These are phyloP conservation scores for Goniozus legneri DNA, from an alignment of 1,140 invertebrate species.

Conservation along the genomic window DNA sequence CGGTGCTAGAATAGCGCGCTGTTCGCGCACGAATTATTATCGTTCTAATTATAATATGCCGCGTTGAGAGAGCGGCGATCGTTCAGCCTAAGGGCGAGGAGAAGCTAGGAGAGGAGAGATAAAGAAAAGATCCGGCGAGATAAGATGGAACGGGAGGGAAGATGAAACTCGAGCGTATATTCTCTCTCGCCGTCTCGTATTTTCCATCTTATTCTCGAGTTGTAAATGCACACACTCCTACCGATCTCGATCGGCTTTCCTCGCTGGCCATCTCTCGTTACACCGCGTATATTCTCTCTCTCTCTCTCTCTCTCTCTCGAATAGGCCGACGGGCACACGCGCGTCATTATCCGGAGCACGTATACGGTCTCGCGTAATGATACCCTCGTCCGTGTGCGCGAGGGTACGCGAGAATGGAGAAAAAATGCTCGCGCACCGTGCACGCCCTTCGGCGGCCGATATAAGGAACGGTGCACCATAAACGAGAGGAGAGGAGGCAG, in stretches of 20 bases:
- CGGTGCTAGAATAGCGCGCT: too few species aligned
- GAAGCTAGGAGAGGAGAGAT: too few species aligned
- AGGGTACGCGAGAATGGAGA: conserved; percentile 17
- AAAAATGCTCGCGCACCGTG: conserved; percentile 3
- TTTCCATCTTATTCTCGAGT: too few species aligned
- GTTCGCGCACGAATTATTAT: conserved; percentile 10
- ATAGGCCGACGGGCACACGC: conserved; percentile 16
- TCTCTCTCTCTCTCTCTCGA: conserved; percentile 10
- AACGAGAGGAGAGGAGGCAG: conserved; percentile 4
- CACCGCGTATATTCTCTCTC: conserved; percentile 1
- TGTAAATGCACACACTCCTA: too few species aligned
- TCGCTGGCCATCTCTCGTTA: conserved; percentile 4
- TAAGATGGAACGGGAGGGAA: too few species aligned
- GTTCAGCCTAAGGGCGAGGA: too few species aligned
- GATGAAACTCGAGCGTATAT: too few species aligned
- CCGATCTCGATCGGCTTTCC: too few species aligned
- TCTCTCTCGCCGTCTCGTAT: too few species aligned
- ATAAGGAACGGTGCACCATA: neutral
- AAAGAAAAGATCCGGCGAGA: too few species aligned
- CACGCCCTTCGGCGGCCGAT: too few species aligned
- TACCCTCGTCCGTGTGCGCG: conserved; percentile 34
- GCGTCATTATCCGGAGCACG: conserved; percentile 22
- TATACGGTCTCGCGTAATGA: conserved; percentile 29
- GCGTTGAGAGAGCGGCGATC: too few species aligned
- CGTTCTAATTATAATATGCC: conserved; percentile 8